These are phyloP conservation scores for Catharus ustulatus DNA, from an alignment of 2,797 vertebrate genomes.

Conservation along the genomic window DNA sequence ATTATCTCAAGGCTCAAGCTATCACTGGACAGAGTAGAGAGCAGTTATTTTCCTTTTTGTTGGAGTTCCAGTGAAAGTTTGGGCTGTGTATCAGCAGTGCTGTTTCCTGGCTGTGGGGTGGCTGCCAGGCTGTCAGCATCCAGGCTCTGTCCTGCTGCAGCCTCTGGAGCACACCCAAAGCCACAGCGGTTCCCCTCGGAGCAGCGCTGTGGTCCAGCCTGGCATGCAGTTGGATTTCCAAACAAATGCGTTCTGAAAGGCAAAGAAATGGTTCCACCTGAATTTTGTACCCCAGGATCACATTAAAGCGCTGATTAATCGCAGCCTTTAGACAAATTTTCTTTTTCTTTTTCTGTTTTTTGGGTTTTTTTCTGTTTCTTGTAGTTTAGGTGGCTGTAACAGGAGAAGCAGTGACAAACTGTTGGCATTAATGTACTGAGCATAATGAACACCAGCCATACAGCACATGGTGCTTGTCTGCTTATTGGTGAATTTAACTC, in stretches of 20 bases:
- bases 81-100: not conserved
- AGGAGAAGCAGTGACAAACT: slow-evolving; percentile 60
- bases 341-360: too few species aligned
- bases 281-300: not conserved
- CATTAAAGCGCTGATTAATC: not conserved
- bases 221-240: not conserved
- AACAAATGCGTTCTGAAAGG: not conserved
- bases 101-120: not conserved
- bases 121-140: not conserved
- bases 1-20: not conserved
- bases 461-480: slow-evolving; percentile 87
- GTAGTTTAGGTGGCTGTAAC: slow-evolving; percentile 4
- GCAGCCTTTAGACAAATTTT: not conserved
- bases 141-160: not conserved
- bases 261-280: not conserved
- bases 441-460: slow-evolving; percentile 77
- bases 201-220: not conserved
- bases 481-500: slow-evolving; percentile 75
- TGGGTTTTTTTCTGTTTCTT: not conserved
- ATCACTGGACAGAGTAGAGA: not conserved
- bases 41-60: not conserved
- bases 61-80: not conserved
- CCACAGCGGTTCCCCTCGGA: rapidly evolving
- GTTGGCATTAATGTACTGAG: slow-evolving; percentile 69
- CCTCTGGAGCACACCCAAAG: not conserved